Conservation (phyloP, 2,888 invertebrate genomes). For the Onchidella celtica region DNA sequence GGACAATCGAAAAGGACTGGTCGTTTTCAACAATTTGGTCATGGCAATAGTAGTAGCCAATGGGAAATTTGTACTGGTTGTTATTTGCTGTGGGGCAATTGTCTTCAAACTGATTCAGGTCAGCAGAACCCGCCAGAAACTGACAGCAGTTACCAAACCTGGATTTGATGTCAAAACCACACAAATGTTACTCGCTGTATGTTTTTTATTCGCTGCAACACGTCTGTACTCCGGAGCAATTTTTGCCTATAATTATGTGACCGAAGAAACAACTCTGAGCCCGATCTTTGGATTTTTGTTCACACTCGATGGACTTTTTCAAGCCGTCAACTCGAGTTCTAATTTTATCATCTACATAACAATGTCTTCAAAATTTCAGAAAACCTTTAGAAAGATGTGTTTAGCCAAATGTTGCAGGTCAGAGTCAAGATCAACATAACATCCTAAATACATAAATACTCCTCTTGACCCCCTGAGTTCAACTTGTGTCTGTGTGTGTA, state of each 20-base stretch:
- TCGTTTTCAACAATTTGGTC: neutral
- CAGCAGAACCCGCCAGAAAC: neutral
- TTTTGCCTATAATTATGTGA: neutral
- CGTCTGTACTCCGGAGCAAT: neutral
- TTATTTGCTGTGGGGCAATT: neutral
- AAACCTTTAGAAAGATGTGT: neutral
- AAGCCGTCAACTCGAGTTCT: neutral
- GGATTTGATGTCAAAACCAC: neutral
- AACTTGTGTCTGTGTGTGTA: too few species aligned
- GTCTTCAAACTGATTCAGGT: neutral
- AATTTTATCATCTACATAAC: conserved; percentile 14
- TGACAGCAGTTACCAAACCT: neutral
- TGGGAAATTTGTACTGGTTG: neutral
- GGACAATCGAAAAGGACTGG: neutral
- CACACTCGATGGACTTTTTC: neutral
- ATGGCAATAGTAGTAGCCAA: neutral
- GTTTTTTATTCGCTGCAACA: neutral
- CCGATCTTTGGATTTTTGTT: neutral
- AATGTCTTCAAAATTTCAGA: neutral
- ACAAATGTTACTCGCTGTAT: neutral
- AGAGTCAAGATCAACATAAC: too few species aligned
- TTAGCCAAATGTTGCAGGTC: too few species aligned
- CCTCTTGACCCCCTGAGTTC: too few species aligned
- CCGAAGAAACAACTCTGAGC: neutral
- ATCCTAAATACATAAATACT: too few species aligned